Conservation (phyloP, 30 jellyfish, hydroid and myxozoan species). For the Hydra vulgaris region DNA sequence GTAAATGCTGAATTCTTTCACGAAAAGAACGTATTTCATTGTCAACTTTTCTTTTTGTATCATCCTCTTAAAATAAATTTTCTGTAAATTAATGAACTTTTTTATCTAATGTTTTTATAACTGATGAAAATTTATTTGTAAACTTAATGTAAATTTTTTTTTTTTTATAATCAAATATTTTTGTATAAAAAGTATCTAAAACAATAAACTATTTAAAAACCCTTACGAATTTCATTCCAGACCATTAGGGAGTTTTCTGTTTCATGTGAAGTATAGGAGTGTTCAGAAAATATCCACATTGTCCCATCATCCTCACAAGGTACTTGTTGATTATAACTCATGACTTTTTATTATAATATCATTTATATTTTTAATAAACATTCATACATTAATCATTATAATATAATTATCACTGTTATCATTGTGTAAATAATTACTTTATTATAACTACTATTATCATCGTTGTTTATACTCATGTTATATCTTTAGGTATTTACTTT, state of each 20-base stretch:
- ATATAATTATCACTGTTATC: no score
- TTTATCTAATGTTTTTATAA: no score
- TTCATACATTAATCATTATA: no score
- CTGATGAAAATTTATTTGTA: neutral
- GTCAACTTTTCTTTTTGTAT: constrained; percentile 11
- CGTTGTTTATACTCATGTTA: no score
- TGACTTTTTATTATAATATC: neutral
- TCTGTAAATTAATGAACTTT: neutral
- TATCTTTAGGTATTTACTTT: no score
- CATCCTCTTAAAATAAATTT: neutral
- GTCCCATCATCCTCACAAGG: neutral
- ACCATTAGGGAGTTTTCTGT: neutral
- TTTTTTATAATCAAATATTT: neutral
- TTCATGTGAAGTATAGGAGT: neutral
- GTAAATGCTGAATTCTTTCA: constrained; percentile 3
- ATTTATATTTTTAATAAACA: no score
- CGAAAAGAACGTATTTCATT: constrained; percentile 13
- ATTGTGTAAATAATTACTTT: no score
- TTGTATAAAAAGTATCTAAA: neutral
- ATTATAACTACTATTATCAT: no score
- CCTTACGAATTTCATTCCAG: neutral
- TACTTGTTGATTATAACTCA: neutral
- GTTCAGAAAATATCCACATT: neutral
- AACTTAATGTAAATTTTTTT: neutral
- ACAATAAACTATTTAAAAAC: neutral